Conservation (phyloP, 2,797 vertebrate genomes). For the Sebastes jordani region DNA sequence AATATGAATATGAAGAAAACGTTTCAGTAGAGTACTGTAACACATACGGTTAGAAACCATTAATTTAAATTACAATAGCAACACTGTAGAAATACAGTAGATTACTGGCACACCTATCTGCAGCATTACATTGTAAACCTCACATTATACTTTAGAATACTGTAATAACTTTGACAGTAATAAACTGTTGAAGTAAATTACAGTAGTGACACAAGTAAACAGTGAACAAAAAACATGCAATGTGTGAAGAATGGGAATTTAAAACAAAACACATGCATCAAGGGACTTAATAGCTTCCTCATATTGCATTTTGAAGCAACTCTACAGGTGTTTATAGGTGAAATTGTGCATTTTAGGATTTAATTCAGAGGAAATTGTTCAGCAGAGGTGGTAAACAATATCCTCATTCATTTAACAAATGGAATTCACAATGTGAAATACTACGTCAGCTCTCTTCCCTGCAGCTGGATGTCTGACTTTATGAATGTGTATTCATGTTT, state of each 20-base stretch:
- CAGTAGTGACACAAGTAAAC: too few relatives aligned
- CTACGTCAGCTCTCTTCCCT: background rate
- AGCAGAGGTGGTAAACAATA: background rate
- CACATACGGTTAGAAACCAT: too few relatives aligned
- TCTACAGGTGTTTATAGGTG: background rate
- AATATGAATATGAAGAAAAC: too few relatives aligned
- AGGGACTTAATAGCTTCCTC: background rate
- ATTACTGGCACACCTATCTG: too few relatives aligned
- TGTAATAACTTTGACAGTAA: too few relatives aligned
- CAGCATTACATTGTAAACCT: too few relatives aligned
- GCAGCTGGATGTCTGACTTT: background rate
- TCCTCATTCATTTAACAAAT: background rate
- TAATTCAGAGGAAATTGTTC: background rate
- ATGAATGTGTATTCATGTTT: background rate
- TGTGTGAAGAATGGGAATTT: background rate
- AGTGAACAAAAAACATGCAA: background rate
- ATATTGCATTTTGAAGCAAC: background rate
- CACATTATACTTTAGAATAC: too few relatives aligned
- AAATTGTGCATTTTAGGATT: background rate
- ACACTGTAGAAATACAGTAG: too few relatives aligned
- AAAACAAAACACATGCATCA: background rate
- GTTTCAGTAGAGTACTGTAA: too few relatives aligned
- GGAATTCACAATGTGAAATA: background rate
- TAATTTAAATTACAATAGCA: too few relatives aligned
- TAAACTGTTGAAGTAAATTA: too few relatives aligned